Evolutionary conservation across 2,888 invertebrate species (phyloP).

Genomic region (Hyposoter didymator): DNA sequence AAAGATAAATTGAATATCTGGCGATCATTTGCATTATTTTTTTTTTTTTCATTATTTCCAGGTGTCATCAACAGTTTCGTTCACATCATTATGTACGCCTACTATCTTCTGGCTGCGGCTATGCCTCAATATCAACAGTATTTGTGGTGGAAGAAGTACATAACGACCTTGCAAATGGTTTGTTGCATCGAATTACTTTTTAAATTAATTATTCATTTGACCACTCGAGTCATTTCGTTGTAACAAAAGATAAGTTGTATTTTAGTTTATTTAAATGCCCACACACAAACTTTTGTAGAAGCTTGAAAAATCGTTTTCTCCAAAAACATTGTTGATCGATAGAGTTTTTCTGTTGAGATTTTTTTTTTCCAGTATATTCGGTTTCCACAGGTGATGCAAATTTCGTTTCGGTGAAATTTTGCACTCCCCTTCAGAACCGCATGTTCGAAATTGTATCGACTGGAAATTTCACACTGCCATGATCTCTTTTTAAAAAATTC

Average conservation of each 20-base stretch:
- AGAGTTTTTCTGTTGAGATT: too few relatives aligned
- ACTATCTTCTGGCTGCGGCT: slow-evolving; percentile 95
- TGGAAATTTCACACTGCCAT: too few relatives aligned
- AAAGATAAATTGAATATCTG: too few relatives aligned
- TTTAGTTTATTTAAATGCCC: neutral
- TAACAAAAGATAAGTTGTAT: neutral
- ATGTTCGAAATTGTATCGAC: too few relatives aligned
- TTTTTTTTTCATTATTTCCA: slow-evolving; percentile 63
- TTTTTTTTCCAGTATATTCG: too few relatives aligned
- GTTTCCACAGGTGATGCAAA: too few relatives aligned
- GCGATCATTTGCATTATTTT: neutral
- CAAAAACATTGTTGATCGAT: too few relatives aligned
- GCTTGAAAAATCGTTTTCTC: too few relatives aligned
- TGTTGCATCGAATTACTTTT: neutral
- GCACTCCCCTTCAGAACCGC: too few relatives aligned
- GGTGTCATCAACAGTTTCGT: slow-evolving; percentile 97
- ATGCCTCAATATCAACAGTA: slow-evolving; percentile 95
- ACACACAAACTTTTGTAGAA: too few relatives aligned
- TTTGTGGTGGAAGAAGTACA: slow-evolving; percentile 97
- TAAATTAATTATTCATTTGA: neutral
- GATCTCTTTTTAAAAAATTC: too few relatives aligned
- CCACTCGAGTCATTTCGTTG: neutral
- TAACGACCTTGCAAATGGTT: slow-evolving; percentile 96
- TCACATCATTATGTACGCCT: slow-evolving; percentile 97
- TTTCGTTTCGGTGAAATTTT: too few relatives aligned